A percentile compares a stretch with the other conserved stretches of the same genome.
phyloP scores from a whole-genome alignment of 2,888 invertebrate genomes.

The Chamaedrilus cognettii region DNA sequence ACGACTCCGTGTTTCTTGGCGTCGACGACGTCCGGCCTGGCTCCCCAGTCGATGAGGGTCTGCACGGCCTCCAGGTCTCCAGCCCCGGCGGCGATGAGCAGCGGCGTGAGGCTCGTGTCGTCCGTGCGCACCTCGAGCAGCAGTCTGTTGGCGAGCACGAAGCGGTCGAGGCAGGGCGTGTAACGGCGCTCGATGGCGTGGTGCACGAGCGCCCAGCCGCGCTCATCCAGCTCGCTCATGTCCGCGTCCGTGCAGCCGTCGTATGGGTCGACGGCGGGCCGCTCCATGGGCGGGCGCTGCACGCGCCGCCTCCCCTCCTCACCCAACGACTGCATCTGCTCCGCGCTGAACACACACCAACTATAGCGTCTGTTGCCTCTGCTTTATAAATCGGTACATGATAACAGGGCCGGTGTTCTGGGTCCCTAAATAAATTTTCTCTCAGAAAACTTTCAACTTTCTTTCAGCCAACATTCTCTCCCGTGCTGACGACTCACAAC shows the following conservation, averaged over 20 bases:
- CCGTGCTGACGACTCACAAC: no score
- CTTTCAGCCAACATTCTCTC: no score
- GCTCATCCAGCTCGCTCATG: not conserved
- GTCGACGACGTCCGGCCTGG: conserved; percentile 23
- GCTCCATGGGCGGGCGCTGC: no score
- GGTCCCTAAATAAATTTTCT: no score
- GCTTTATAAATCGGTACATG: no score
- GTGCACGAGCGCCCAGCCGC: conserved; percentile 5
- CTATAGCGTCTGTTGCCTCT: no score
- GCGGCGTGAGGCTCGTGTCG: conserved; percentile 46
- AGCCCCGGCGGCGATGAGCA: conserved; percentile 54
- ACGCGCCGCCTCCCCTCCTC: no score
- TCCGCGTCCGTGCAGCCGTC: not conserved
- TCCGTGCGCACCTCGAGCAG: conserved; percentile 1
- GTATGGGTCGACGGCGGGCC: not conserved
- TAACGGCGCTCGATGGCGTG: not conserved
- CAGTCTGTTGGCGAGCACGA: not conserved
- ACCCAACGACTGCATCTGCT: no score
- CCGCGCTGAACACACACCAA: no score
- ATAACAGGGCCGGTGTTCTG: no score
- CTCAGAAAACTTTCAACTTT: no score
- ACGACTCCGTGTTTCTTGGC: not conserved
- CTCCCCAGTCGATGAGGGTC: conserved; percentile 50
- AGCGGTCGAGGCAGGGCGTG: not conserved
- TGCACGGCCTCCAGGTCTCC: conserved; percentile 53